Conservation (phyloP, 35 echinoderm and acorn worm genomes). For the Heliocidaris tuberculata region DNA sequence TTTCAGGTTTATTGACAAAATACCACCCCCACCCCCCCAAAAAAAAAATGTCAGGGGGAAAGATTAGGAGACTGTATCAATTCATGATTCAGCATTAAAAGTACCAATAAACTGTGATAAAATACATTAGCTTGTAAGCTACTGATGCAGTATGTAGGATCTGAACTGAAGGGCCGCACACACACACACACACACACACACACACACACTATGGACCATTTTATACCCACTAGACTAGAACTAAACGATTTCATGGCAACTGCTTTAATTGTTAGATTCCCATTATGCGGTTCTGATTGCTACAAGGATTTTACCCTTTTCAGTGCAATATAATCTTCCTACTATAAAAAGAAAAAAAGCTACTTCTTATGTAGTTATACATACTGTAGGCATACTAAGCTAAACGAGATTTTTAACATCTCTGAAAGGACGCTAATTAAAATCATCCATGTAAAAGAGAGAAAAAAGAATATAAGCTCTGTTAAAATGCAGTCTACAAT, state of each 20-base stretch:
- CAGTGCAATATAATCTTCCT: background rate
- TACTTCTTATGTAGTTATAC: background rate
- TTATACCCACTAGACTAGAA: background rate
- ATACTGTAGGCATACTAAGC: too few relatives aligned
- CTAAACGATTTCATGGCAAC: background rate
- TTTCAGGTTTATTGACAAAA: background rate
- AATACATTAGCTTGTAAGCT: background rate
- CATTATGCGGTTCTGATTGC: background rate
- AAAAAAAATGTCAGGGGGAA: too few relatives aligned
- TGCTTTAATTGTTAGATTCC: slow-evolving; percentile 18
- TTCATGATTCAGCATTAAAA: background rate
- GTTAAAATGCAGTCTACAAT: too few relatives aligned
- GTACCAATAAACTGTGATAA: background rate
- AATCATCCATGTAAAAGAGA: too few relatives aligned
- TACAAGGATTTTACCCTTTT: background rate
- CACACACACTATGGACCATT: background rate
- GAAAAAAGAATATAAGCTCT: too few relatives aligned
- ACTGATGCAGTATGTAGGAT: background rate
- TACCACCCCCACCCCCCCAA: too few relatives aligned
- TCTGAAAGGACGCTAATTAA: too few relatives aligned
- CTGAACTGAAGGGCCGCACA: background rate
- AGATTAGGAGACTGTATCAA: too few relatives aligned
- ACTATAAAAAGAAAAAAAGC: background rate
- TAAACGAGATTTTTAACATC: too few relatives aligned
- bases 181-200: background rate